Conservation (phyloP, 1,140 invertebrate genomes). For the Pinna nobilis region DNA sequence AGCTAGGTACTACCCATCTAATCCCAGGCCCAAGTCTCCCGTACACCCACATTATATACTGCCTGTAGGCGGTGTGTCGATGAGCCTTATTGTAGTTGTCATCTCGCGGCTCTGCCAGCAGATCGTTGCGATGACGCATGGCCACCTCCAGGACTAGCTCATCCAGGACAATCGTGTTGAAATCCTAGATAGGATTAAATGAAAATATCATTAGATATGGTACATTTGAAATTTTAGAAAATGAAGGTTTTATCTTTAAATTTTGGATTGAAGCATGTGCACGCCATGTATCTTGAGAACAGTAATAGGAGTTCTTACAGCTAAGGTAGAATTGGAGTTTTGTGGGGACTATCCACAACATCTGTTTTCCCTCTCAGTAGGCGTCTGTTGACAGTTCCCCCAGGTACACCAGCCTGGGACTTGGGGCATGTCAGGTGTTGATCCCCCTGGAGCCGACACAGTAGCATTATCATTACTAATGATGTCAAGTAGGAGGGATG, state of each 20-base stretch:
- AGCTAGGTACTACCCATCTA: slow-evolving; percentile 7
- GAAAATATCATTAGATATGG: background rate
- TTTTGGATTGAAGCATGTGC: too few species aligned
- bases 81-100: background rate
- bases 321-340: background rate
- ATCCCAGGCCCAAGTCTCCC: slow-evolving; percentile 9
- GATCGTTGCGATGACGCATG: background rate
- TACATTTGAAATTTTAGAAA: background rate
- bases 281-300: too few species aligned
- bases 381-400: slow-evolving; percentile 25
- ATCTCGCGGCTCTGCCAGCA: background rate
- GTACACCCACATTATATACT: slow-evolving; percentile 14
- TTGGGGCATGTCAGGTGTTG: too few species aligned
- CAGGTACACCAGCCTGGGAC: slow-evolving; percentile 30
- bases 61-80: slow-evolving; percentile 13
- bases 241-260: too few species aligned
- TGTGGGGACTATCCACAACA: slow-evolving; percentile 20
- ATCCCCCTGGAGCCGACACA: too few species aligned
- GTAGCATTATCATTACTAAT: too few species aligned
- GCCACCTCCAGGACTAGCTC: background rate
- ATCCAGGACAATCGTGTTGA: background rate
- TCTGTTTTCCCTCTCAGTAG: slow-evolving; percentile 11
- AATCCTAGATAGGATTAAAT: background rate
- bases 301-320: background rate
- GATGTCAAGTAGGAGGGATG: too few species aligned